A percentile compares a stretch with the other conserved stretches of the same genome.
Conservation (phyloP, 2,797 vertebrate species). For the Brotula barbata region DNA sequence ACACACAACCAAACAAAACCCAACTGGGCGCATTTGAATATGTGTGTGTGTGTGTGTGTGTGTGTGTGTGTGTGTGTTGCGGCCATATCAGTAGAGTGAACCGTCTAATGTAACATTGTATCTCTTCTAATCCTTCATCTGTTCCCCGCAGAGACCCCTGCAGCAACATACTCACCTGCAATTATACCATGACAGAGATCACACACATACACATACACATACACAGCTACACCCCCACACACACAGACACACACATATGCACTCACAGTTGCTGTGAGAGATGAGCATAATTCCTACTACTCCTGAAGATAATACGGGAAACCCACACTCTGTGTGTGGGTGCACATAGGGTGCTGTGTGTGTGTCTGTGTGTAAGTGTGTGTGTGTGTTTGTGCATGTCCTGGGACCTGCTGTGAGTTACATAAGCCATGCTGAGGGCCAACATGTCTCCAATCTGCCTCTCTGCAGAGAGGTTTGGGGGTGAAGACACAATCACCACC, state of each 20-base stretch:
- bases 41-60: constrained; percentile 7
- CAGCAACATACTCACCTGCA: constrained; percentile 52
- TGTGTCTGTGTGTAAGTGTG: constrained; percentile 18
- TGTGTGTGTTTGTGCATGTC: not conserved
- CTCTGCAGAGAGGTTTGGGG: constrained; percentile 42
- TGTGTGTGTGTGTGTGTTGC: not conserved
- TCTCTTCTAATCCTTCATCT: constrained; percentile 45
- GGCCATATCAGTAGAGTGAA: constrained; percentile 13
- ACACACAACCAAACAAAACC: constrained; percentile 48
- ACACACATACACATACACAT: not conserved
- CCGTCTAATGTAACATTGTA: constrained; percentile 29
- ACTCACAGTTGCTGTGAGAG: constrained; percentile 1
- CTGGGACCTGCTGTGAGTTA: constrained; percentile 63
- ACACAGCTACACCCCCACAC: constrained; percentile 8
- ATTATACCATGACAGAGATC: constrained; percentile 40
- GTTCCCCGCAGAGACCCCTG: constrained; percentile 30
- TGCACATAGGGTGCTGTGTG: constrained; percentile 12
- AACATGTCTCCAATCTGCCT: constrained; percentile 76
- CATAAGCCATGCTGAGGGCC: constrained; percentile 69
- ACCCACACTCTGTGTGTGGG: constrained; percentile 1
- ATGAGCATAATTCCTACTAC: not conserved
- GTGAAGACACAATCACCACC: constrained; percentile 28
- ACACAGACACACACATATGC: constrained; percentile 1
- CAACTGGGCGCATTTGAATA: constrained; percentile 48
- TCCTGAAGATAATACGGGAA: no score